phyloP scores from a whole-genome alignment of 2,888 invertebrate species.

The Chydorus sphaericus region DNA sequence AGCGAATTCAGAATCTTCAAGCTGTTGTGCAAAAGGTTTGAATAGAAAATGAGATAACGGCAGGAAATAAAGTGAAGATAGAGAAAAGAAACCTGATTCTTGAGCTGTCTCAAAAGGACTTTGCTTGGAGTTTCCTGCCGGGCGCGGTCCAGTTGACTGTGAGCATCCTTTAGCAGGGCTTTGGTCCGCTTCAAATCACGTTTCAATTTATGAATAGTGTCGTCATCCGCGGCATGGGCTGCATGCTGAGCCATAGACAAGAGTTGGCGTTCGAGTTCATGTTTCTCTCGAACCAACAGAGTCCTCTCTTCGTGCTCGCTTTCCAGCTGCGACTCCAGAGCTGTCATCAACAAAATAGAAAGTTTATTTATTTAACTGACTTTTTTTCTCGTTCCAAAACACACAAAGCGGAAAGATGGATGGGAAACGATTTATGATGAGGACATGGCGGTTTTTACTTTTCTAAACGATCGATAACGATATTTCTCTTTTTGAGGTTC shows the following conservation, averaged over 20 bases:
- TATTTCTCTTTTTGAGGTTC: no score
- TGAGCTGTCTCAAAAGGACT: constrained; percentile 54
- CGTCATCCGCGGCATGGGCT: constrained; percentile 56
- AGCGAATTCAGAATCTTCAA: constrained; percentile 82
- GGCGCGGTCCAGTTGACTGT: constrained; percentile 74
- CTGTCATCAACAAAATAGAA: constrained; percentile 33
- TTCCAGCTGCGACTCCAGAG: constrained; percentile 78
- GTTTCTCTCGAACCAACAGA: constrained; percentile 67
- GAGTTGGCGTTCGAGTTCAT: constrained; percentile 75
- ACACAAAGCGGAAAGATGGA: no score
- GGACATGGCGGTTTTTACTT: no score
- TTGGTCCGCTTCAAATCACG: constrained; percentile 78
- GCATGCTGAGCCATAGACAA: constrained; percentile 42
- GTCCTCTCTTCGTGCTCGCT: constrained; percentile 87
- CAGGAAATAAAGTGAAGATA: no score
- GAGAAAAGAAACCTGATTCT: constrained; percentile 45
- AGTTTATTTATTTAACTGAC: not conserved
- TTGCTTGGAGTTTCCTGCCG: constrained; percentile 75
- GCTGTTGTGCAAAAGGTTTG: constrained; percentile 31
- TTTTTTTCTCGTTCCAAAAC: no score
- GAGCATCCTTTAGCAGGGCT: constrained; percentile 78
- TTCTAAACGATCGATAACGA: no score
- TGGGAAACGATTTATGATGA: no score
- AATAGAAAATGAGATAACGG: not conserved
- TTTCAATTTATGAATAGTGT: constrained; percentile 54